Evolutionary conservation across 2,113 vertebrate species (phyloP).

Genomic region (Theristicus caerulescens): DNA sequence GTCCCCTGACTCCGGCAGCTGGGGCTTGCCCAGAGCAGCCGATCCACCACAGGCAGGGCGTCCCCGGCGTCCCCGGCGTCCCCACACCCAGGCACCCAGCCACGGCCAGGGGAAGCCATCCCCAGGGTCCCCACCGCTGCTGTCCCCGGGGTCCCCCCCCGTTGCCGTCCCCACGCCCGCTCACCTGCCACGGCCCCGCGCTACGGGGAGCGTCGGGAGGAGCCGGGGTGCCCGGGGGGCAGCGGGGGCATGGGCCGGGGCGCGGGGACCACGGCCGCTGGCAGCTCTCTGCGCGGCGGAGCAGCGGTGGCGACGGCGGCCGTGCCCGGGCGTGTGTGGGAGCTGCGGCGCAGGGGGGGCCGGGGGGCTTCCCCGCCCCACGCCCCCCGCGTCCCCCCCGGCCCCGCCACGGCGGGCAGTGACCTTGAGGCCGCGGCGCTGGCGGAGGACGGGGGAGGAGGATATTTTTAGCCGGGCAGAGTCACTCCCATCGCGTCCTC

Average conservation of each 20-base stretch:
- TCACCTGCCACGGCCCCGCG: not conserved
- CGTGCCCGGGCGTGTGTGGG: not conserved
- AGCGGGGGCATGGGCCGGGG: not conserved
- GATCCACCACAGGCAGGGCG: fast-evolving
- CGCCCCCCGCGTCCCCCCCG: not conserved
- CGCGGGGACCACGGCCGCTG: not conserved
- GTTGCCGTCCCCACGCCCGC: not conserved
- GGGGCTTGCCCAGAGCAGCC: not conserved
- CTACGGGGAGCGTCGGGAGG: not conserved
- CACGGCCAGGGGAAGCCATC: not conserved
- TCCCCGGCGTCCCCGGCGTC: fast-evolving
- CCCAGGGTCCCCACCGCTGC: not conserved
- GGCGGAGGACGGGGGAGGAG: not conserved
- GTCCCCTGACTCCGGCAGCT: fast-evolving
- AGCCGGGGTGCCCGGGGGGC: not conserved
- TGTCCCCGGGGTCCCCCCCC: not conserved
- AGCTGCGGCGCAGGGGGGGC: not conserved
- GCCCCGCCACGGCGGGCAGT: not conserved
- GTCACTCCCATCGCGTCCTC: not conserved
- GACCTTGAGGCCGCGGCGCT: not conserved
- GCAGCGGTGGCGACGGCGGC: not conserved
- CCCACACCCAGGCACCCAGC: not conserved
- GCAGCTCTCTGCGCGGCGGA: not conserved
- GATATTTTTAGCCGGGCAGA: not conserved
- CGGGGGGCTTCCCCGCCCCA: not conserved